phyloP scores from a whole-genome alignment of 2,797 vertebrate genomes.

The Acipenser ruthenus region DNA sequence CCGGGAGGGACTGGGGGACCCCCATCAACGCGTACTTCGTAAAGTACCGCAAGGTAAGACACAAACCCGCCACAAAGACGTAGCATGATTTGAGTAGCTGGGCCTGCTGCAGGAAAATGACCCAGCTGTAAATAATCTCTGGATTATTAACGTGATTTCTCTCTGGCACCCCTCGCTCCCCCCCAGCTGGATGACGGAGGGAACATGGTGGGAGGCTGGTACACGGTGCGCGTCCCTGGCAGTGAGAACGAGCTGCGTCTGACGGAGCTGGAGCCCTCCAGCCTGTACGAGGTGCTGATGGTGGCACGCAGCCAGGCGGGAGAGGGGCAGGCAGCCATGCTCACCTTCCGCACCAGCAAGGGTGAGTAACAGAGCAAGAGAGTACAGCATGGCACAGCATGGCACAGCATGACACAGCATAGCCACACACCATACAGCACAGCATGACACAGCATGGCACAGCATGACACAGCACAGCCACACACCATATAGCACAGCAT shows the following conservation, averaged over 20 bases:
- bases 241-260: constrained; percentile 85
- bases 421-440: too few species aligned
- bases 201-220: constrained; percentile 67
- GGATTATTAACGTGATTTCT: constrained; percentile 32
- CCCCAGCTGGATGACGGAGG: constrained; percentile 75
- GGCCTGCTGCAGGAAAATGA: constrained; percentile 12
- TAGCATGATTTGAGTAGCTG: constrained; percentile 5
- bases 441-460: neutral
- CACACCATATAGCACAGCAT: neutral
- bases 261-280: constrained; percentile 82
- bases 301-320: constrained; percentile 80
- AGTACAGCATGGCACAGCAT: neutral
- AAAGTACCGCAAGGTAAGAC: constrained; percentile 86
- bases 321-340: constrained; percentile 92
- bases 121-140: constrained; percentile 31
- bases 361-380: constrained; percentile 50
- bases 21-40: constrained; percentile 90
- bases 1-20: constrained; percentile 74
- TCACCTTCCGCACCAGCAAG: constrained; percentile 93
- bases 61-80: too few species aligned
- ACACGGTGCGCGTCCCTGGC: constrained; percentile 86
- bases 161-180: constrained; percentile 7
- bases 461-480: neutral
- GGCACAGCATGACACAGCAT: neutral
- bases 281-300: constrained; percentile 94